Evolutionary conservation across 2,113 vertebrate species (phyloP), one percentile per base, ranked within the genome.

Genomic region (Microcebus griseorufus): DNA sequence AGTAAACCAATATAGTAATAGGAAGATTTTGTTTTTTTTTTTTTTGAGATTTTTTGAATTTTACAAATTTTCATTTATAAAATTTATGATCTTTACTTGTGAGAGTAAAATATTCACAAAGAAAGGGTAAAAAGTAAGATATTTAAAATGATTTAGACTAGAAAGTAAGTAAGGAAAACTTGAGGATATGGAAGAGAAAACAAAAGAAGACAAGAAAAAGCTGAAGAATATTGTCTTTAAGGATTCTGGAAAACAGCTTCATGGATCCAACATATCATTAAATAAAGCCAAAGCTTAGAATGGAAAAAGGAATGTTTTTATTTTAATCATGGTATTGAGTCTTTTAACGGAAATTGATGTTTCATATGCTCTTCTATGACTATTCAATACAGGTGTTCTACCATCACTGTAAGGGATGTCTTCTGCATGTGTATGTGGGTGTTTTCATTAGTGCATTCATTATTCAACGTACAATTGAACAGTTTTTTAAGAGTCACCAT

Each of bases 161-260:
- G 5, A 80, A 64, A 67, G 10, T 22, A 87, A 37, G 23, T 27
- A 87, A 37, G 23, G 34, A 29, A 94, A 96, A 83, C 27, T 82
- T 45, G 37, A 73, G 76, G 58, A 27, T 76, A 85, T 42, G 10
- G 18, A 16, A 83, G 32, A 64, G 22, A 86, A 92, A 94, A 20
- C 27, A 27, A 73, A 65, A 76, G 9, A 91, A 62, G 29, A 70
- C 9, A 69, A 37, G 64, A 90, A 72, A 82, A 82, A 55, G 78
- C 32, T 88, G 23, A 93, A 84, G 32, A 79, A 65, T 39, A 45
- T 18, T 17, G 9, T 72, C 22, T 88, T 81, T 85, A 75, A 22
- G 55, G 90, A 92, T 92, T 92, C 75, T 96, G n/a, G 82, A 95
- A 94, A 95, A 42, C n/a, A 86, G 45, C 2, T 64, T 86, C 34